Percentiles rank a stretch among this genome's conserved stretches.
phyloP scores from a whole-genome alignment of 2,888 invertebrate genomes.

The Morpho helenor region DNA sequence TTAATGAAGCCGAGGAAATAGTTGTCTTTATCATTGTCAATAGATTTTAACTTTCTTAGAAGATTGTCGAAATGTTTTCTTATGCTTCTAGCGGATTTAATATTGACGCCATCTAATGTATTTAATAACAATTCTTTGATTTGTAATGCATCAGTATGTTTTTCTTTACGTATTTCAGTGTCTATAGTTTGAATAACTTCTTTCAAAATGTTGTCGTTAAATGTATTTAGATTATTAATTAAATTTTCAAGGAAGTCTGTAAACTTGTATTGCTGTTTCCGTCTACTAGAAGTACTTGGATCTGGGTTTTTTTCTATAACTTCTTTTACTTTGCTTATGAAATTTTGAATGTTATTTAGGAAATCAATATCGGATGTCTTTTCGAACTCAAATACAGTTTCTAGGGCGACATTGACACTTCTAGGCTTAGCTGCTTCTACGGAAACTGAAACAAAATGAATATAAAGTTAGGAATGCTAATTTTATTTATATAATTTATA shows the following conservation, averaged over 20 bases:
- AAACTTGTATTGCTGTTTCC: constrained; percentile 28
- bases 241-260: constrained; percentile 42
- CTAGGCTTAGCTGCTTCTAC: constrained; percentile 27
- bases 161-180: constrained; percentile 40
- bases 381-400: constrained; percentile 50
- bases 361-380: constrained; percentile 36
- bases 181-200: constrained; percentile 33
- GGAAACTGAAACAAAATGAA: constrained; percentile 10
- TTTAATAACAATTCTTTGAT: constrained; percentile 31
- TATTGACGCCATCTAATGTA: constrained; percentile 32
- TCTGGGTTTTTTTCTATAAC: constrained; percentile 3
- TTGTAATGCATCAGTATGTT: constrained; percentile 36
- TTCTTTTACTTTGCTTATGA: constrained; percentile 39
- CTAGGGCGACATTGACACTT: constrained; percentile 46
- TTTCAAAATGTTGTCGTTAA: constrained; percentile 41
- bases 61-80: constrained; percentile 30
- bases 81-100: constrained; percentile 26
- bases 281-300: background rate
- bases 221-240: constrained; percentile 33
- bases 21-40: constrained; percentile 22
- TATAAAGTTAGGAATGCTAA: background rate
- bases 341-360: constrained; percentile 38
- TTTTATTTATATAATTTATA: too few species aligned
- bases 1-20: constrained; percentile 38
- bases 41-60: constrained; percentile 21